These are phyloP conservation scores for Ficedula albicollis DNA, from an alignment of 2,797 vertebrate genomes.

Conservation along the genomic window DNA sequence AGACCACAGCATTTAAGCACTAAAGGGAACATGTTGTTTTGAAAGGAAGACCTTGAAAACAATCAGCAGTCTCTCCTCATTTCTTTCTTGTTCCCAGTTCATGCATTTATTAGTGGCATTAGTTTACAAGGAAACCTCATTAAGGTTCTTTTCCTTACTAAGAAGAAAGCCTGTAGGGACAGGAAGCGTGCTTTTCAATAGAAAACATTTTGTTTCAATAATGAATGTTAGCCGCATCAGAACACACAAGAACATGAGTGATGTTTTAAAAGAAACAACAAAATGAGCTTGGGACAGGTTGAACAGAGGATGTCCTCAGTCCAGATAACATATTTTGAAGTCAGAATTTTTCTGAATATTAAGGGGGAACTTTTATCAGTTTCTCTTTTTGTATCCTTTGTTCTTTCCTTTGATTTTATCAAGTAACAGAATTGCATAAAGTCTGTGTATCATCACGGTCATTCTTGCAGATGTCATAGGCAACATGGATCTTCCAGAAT, in stretches of 20 bases:
- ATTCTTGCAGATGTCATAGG: not conserved
- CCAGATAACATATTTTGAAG: not conserved
- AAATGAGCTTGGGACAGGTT: not conserved
- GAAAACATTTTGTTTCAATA: conserved; percentile 58
- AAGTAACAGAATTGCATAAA: not conserved
- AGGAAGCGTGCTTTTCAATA: conserved; percentile 32
- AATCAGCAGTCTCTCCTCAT: not conserved
- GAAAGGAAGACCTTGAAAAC: conserved; percentile 22
- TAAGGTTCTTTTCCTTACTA: conserved; percentile 9
- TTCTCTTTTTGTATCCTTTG: not conserved
- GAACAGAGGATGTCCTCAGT: not conserved
- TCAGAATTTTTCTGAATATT: not conserved
- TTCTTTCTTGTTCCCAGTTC: conserved; percentile 26
- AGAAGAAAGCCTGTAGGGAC: conserved; percentile 39
- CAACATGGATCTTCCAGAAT: not conserved
- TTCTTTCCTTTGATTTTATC: not conserved
- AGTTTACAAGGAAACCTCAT: conserved; percentile 53
- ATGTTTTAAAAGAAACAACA: conserved; percentile 1
- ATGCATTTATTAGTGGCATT: conserved; percentile 63
- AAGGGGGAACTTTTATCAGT: accelerated
- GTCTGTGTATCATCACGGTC: not conserved
- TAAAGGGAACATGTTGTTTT: conserved; percentile 43
- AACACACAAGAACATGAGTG: conserved; percentile 21
- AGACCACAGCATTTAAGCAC: not conserved
- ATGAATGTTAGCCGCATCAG: conserved; percentile 16